A percentile compares a stretch with the other conserved stretches of the same genome.
Evolutionary conservation across 2,888 invertebrate genomes (phyloP).

Genomic region (Drosophila koepferae): DNA sequence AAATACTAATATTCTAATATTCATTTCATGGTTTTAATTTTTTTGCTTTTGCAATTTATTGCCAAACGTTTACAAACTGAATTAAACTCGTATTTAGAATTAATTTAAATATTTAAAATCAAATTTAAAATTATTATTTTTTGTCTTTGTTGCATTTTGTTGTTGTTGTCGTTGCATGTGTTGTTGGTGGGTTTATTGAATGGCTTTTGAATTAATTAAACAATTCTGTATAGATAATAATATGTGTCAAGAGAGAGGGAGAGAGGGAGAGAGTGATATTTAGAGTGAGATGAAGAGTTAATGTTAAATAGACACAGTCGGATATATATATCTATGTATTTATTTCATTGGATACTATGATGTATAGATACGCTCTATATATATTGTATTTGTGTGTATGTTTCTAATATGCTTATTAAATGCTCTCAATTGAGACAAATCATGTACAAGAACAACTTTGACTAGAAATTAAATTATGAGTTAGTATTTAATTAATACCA

Average conservation of each 20-base stretch:
- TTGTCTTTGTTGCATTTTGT: slow-evolving; percentile 14
- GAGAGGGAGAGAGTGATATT: slow-evolving; percentile 1
- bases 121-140: slow-evolving; percentile 10
- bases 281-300: slow-evolving; percentile 1
- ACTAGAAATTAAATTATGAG: slow-evolving; percentile 69
- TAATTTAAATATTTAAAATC: neutral
- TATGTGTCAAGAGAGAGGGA: slow-evolving; percentile 11
- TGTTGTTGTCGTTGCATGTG: slow-evolving; percentile 6
- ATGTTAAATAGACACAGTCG: slow-evolving; percentile 22
- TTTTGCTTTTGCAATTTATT: slow-evolving; percentile 39
- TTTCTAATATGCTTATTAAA: slow-evolving; percentile 38
- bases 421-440: slow-evolving; percentile 39
- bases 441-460: slow-evolving; percentile 56
- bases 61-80: slow-evolving; percentile 49
- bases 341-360: slow-evolving; percentile 11
- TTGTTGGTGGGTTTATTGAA: slow-evolving; percentile 50
- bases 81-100: slow-evolving; percentile 13
- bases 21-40: slow-evolving; percentile 7
- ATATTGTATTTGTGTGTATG: slow-evolving; percentile 8
- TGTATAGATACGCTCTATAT: slow-evolving; percentile 10
- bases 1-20: slow-evolving; percentile 26
- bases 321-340: slow-evolving; percentile 13
- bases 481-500: slow-evolving; percentile 53
- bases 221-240: slow-evolving; percentile 21
- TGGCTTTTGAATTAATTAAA: slow-evolving; percentile 39